phyloP scores from a whole-genome alignment of 1,140 invertebrate species.

The Sitophilus oryzae region DNA sequence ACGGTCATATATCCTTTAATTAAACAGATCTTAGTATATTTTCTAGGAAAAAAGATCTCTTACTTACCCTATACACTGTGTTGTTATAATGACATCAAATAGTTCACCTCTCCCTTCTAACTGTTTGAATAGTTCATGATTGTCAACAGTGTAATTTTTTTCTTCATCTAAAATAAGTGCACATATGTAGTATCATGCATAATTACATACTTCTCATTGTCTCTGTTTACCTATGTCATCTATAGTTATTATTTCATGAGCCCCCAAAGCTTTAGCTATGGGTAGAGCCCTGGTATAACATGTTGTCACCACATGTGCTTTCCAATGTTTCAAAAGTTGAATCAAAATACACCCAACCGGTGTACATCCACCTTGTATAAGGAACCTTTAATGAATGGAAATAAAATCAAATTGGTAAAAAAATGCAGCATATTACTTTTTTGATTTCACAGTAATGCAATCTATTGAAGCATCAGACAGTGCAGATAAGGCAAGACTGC shows the following conservation, averaged over 20 bases:
- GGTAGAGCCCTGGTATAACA: constrained; percentile 49
- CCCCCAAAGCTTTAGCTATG: constrained; percentile 52
- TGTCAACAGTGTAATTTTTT: neutral
- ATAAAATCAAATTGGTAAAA: neutral
- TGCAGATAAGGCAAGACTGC: constrained; percentile 61
- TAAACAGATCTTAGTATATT: no score
- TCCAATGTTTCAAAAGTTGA: constrained; percentile 65
- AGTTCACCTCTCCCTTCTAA: constrained; percentile 29
- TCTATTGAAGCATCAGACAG: constrained; percentile 52
- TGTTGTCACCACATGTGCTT: constrained; percentile 53
- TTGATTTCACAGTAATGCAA: constrained; percentile 51
- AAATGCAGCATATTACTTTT: constrained; percentile 48
- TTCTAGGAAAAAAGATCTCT: no score
- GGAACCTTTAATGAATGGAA: constrained; percentile 48
- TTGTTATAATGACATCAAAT: constrained; percentile 48
- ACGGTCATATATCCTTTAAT: no score
- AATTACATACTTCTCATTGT: neutral
- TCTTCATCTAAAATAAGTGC: constrained; percentile 7
- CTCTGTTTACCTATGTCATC: constrained; percentile 1
- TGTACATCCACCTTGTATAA: constrained; percentile 64
- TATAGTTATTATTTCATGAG: constrained; percentile 48
- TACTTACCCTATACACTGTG: no score
- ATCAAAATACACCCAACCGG: constrained; percentile 66
- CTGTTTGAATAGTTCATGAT: constrained; percentile 34
- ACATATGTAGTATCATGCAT: no score